These are phyloP conservation scores for Imbricaverruca yamaguchii DNA, from an alignment of 2,888 invertebrate genomes.

Conservation along the genomic window DNA sequence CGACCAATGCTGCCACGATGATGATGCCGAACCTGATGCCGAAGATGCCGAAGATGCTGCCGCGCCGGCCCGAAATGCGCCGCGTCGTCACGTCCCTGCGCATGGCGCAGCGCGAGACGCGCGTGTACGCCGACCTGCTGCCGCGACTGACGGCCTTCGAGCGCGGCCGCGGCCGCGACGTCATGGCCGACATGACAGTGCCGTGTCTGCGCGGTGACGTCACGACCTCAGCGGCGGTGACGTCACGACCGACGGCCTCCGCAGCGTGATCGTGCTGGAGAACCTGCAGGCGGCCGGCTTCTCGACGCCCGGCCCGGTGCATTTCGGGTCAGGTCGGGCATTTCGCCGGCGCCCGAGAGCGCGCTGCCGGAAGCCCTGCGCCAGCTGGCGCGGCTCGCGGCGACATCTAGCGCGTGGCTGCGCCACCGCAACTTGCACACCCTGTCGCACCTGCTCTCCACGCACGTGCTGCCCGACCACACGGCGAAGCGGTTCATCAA, in stretches of 20 bases:
- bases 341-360: neutral
- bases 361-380: neutral
- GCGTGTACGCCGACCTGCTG: neutral
- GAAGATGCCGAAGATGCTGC: neutral
- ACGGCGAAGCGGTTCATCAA: neutral
- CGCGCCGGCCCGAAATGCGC: neutral
- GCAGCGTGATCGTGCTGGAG: neutral
- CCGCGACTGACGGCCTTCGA: neutral
- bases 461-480: neutral
- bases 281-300: conserved; percentile 7
- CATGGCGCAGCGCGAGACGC: neutral
- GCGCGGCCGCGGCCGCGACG: neutral
- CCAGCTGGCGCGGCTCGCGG: neutral
- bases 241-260: neutral
- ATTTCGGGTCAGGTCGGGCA: too few relatives aligned
- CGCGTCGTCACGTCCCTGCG: neutral
- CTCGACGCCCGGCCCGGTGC: neutral
- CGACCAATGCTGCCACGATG: too few relatives aligned
- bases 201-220: neutral
- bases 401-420: conserved; percentile 8
- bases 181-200: neutral
- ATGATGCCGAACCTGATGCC: too few relatives aligned
- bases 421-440: neutral
- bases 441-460: neutral
- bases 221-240: neutral